Percentiles rank a stretch among this genome's conserved stretches.
Evolutionary conservation across 2,888 invertebrate genomes (phyloP).

Genomic region (Phengaris arion): DNA sequence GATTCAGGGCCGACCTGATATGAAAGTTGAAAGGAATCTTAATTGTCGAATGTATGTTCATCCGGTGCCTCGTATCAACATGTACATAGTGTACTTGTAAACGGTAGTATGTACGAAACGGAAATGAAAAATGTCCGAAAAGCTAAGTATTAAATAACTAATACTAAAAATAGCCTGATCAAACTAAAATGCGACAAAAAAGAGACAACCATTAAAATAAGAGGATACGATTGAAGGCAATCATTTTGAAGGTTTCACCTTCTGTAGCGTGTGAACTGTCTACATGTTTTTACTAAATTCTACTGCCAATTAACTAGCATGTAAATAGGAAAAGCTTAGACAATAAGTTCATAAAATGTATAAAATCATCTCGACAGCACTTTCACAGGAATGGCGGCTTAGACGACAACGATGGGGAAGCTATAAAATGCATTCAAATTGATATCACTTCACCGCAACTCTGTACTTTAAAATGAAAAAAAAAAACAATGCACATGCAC

Average conservation of each 20-base stretch:
- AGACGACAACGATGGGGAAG: neutral
- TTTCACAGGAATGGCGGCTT: slow-evolving; percentile 2
- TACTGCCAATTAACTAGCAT: neutral
- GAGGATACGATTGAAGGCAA: neutral
- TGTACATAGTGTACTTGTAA: neutral
- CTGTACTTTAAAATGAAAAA: neutral
- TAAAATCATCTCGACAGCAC: neutral
- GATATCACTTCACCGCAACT: neutral
- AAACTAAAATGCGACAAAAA: too few species aligned
- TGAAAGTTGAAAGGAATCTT: slow-evolving; percentile 18
- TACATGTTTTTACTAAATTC: neutral
- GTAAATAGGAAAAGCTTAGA: slow-evolving; percentile 1
- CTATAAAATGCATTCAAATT: slow-evolving; percentile 1
- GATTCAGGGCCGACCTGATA: slow-evolving; percentile 17
- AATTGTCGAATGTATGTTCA: neutral
- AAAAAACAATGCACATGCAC: too few species aligned
- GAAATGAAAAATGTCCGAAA: too few species aligned
- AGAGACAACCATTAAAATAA: too few species aligned
- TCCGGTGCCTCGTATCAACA: neutral
- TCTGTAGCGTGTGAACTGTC: neutral
- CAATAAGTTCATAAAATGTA: slow-evolving; percentile 15
- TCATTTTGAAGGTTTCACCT: neutral
- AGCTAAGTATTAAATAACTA: too few species aligned
- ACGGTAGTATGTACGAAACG: neutral
- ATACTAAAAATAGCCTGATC: too few species aligned